Evolutionary conservation across 1,140 invertebrate genomes (phyloP), one percentile per base, ranked within the genome.

Genomic region (Babylonia areolata): DNA sequence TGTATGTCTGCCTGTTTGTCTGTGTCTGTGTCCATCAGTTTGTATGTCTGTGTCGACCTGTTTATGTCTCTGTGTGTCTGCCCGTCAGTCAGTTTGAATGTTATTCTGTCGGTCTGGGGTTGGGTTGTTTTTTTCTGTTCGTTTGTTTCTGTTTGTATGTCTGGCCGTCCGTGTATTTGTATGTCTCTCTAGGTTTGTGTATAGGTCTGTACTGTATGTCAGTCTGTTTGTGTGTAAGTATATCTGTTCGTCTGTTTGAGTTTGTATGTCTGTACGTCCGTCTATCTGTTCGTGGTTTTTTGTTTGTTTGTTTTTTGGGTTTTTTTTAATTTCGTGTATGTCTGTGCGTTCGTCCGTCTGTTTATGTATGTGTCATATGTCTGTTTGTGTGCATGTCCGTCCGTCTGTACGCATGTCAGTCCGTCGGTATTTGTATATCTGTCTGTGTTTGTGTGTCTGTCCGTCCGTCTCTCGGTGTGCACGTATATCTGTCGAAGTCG

Each of bases 1-100:
- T 23, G 0, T 64, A 6, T 64, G 58, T 64, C 23, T 64, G 75
- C 33, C 35, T 78, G 35, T 78, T 35, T 78, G 6, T 39, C 73
- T 6, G 31, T 91, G 92, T 31, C 17, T 89, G 89, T 42, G 91
- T 85, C 17, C 84, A 90, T 92, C 89, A 20, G 5, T 79, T 17
- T 46, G 15, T 40, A 5, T 46, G 15, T 40, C 40, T 78, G 11
- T 78, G 17, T 46, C 35, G n/a, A n/a, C n/a, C n/a, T n/a, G n/a
- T n/a, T n/a, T 78, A 6, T 78, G 11, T 40, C 9, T 46, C 35
- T 78, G 17, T 40, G 6, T 78, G 17, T 78, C 77, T 78, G 5
- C 20, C 40, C 35, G 15, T 78, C 35, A 11, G 11, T 78, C n/a
- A n/a, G n/a, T n/a, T n/a, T n/a, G n/a, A n/a, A n/a, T n/a, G n/a